Evolutionary conservation across 2,888 invertebrate genomes (phyloP), one percentile per base, ranked within the genome.

Genomic region (Cheilosia grossa): DNA sequence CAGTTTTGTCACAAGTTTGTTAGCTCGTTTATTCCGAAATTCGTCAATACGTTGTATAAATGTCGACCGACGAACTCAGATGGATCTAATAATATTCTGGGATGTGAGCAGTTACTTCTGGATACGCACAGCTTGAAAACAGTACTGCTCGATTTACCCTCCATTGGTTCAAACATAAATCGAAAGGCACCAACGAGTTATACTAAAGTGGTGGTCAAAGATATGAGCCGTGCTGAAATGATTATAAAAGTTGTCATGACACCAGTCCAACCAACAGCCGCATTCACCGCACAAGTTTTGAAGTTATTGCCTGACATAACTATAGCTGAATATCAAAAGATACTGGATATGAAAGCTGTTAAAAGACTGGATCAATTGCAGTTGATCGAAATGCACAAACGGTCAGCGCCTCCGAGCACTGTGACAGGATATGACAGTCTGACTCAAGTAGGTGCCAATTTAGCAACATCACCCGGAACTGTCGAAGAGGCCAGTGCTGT

Each of bases 161-260:
- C 98, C 0, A 95, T 98, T 27, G 97, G 97, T 0, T 97, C 98
- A 0, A 96, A 96, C 88, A 96, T 98, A 0, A 95, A 95, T 85
- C 93, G 98, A 7, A 97, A 97, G 88, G 97, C 98, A 5, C 98
- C 98, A 0, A 96, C 97, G 0, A 96, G 97, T 83, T 98, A 95
- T 87, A 95, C 95, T 0, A 96, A 96, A 90, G 95, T 96, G 4
- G 94, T 94, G 0, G 93, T 93, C 7, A 94, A 93, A 96, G 92
- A 98, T 42, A 99, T 99, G 98, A 98, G 97, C 0, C 97, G 97
- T 89, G 99, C 99, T 0, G 99, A 99, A 92, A 98, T 99, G 98
- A 97, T 99, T 47, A 93, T 99, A n/a, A 99, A 99, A 93, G 94
- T 99, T 37, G 98, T 99, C 0, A 99, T 99, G 99, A 96, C 98